A percentile compares a stretch with the other conserved stretches of the same genome.
Evolutionary conservation across 2,797 vertebrate genomes (phyloP).

Genomic region (Oreonectes daqikongensis): DNA sequence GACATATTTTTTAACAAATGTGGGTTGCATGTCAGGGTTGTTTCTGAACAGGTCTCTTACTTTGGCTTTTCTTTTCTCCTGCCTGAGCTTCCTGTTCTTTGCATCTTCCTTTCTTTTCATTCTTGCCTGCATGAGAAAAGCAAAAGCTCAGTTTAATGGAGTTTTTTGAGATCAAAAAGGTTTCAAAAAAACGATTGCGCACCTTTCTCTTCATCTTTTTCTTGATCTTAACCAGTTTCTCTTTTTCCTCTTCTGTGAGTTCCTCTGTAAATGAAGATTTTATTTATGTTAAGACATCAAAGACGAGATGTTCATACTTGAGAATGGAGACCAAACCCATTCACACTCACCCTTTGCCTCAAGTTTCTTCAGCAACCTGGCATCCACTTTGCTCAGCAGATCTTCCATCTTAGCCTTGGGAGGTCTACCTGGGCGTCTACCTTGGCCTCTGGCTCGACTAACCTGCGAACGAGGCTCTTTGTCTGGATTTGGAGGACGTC

Average conservation of each 20-base stretch:
- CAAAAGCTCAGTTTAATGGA: neutral
- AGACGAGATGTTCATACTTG: neutral
- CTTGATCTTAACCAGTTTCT: conserved; percentile 90
- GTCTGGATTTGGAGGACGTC: conserved; percentile 92
- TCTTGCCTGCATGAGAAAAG: conserved; percentile 79
- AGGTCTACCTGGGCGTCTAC: conserved; percentile 88
- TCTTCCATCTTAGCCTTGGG: conserved; percentile 89
- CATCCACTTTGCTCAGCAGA: conserved; percentile 89
- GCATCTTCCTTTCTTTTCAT: conserved; percentile 87
- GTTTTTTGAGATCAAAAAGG: neutral
- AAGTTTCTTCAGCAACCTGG: conserved; percentile 83
- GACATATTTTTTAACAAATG: neutral
- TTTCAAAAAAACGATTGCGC: neutral
- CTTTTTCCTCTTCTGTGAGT: conserved; percentile 90
- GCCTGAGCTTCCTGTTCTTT: conserved; percentile 82
- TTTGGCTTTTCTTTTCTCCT: conserved; percentile 85
- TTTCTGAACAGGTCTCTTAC: conserved; percentile 75
- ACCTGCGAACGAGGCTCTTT: conserved; percentile 74
- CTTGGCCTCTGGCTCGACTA: conserved; percentile 70
- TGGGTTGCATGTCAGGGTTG: too few species aligned
- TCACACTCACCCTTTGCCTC: conserved; percentile 84
- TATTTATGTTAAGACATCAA: neutral
- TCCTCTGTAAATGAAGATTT: conserved; percentile 74
- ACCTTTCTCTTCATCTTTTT: conserved; percentile 96
- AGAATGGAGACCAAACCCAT: neutral